These are phyloP conservation scores for Paratrypauchen microcephalus DNA, from an alignment of 2,797 vertebrate species.

Conservation along the genomic window DNA sequence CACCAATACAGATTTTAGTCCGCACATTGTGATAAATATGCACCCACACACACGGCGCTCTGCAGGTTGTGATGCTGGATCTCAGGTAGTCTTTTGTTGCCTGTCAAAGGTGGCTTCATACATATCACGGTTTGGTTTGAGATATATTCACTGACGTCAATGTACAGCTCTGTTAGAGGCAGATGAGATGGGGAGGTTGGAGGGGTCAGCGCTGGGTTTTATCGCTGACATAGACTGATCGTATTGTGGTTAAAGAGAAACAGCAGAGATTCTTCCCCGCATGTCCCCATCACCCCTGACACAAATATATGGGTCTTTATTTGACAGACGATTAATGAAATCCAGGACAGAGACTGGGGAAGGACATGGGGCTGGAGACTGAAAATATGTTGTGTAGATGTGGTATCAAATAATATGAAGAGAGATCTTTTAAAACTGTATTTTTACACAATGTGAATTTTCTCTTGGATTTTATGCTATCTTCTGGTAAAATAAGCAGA, in stretches of 20 bases:
- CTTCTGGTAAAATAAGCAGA: too few species aligned
- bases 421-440: too few species aligned
- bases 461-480: too few species aligned
- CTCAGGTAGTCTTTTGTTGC: constrained; percentile 46
- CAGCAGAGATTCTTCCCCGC: constrained; percentile 5
- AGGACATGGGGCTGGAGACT: not conserved
- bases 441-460: too few species aligned
- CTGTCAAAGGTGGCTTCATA: constrained; percentile 53
- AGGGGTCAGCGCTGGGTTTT: constrained; percentile 18
- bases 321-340: not conserved
- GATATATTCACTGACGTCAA: constrained; percentile 35
- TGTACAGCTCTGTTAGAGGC: constrained; percentile 35
- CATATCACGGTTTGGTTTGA: constrained; percentile 28
- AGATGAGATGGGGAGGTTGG: constrained; percentile 24
- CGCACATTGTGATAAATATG: too few species aligned
- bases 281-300: constrained; percentile 4
- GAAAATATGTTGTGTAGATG: too few species aligned
- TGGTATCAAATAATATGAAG: too few species aligned
- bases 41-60: constrained; percentile 20
- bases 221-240: constrained; percentile 33
- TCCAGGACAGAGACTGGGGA: not conserved
- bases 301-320: not conserved
- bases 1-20: too few species aligned
- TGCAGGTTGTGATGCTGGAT: constrained; percentile 55
- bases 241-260: constrained; percentile 20